Evolutionary conservation across 2,888 invertebrate genomes (phyloP).

Genomic region (Herminia tarsipennalis): DNA sequence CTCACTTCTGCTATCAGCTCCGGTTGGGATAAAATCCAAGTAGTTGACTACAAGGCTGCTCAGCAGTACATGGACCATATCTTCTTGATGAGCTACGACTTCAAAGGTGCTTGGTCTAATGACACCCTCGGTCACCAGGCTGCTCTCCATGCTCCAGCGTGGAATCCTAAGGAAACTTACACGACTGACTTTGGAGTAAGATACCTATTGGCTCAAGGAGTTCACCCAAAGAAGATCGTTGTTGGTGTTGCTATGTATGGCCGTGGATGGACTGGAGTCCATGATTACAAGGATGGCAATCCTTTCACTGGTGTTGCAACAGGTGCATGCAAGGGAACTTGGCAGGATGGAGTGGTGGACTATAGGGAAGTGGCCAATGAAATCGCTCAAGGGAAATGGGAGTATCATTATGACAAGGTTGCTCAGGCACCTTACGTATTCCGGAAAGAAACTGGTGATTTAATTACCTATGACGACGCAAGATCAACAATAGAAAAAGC

Average conservation of each 20-base stretch:
- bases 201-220: constrained; percentile 76
- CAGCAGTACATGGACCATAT: constrained; percentile 82
- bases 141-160: constrained; percentile 72
- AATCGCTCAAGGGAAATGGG: constrained; percentile 75
- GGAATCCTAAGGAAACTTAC: constrained; percentile 78
- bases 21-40: constrained; percentile 82
- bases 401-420: constrained; percentile 75
- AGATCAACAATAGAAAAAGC: constrained; percentile 79
- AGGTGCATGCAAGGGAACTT: constrained; percentile 78
- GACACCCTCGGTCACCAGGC: constrained; percentile 79
- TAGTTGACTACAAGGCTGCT: constrained; percentile 76
- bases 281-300: constrained; percentile 64
- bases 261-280: constrained; percentile 79
- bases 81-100: constrained; percentile 81
- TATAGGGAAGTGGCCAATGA: constrained; percentile 78
- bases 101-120: constrained; percentile 82
- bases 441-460: constrained; percentile 71
- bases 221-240: constrained; percentile 75
- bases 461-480: constrained; percentile 77
- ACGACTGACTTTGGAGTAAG: constrained; percentile 81
- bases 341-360: constrained; percentile 82
- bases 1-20: constrained; percentile 81
- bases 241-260: constrained; percentile 82
- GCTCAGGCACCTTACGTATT: constrained; percentile 82
- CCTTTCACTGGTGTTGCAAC: constrained; percentile 79